Evolutionary conservation across 2,797 vertebrate genomes (phyloP).

Genomic region (Pseudochirops corinnae): DNA sequence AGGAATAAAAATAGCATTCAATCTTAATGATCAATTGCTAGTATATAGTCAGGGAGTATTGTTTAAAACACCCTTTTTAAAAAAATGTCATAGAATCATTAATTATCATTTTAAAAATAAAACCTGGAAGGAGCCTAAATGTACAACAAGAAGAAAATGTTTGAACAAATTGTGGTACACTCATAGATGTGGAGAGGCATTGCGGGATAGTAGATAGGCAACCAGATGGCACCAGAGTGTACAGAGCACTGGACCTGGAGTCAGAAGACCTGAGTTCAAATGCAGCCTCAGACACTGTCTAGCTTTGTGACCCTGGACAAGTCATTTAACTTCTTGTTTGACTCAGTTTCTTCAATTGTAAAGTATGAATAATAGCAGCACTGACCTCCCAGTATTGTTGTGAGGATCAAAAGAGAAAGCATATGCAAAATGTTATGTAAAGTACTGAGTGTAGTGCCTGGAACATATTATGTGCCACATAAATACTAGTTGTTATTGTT

Average conservation of each 20-base stretch:
- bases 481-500: constrained; percentile 28
- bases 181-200: not conserved
- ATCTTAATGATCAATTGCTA: not conserved
- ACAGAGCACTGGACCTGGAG: not conserved
- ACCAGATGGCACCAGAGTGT: not conserved
- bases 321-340: not conserved
- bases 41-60: not conserved
- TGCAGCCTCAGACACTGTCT: not conserved
- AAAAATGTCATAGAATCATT: not conserved
- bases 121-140: not conserved
- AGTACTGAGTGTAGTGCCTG: constrained; percentile 1
- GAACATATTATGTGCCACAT: not conserved
- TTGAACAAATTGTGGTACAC: not conserved
- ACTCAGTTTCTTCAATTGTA: not conserved
- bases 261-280: not conserved
- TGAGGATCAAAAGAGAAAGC: not conserved
- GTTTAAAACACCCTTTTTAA: not conserved
- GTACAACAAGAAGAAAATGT: not conserved
- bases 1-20: not conserved
- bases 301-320: not conserved
- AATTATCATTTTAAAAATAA: not conserved
- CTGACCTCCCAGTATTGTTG: not conserved
- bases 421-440: not conserved
- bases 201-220: not conserved
- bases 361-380: not conserved